Percentiles rank a stretch among this genome's conserved stretches.
These are phyloP conservation scores for Formica selysi DNA, from an alignment of 1,140 invertebrate genomes.

Conservation along the genomic window DNA sequence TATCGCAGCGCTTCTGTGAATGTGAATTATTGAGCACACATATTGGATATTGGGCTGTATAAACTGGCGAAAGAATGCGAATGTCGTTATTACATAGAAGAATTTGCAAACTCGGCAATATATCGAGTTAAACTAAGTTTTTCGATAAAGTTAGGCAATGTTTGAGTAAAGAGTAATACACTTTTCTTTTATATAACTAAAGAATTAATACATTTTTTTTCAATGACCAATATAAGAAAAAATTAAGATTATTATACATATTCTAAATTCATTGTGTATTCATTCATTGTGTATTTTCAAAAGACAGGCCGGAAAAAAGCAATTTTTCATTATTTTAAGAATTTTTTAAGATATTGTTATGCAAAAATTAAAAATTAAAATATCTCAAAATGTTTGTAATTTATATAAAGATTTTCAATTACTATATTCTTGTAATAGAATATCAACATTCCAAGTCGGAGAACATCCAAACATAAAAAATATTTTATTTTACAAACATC, in stretches of 20 bases:
- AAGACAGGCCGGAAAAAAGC: too few relatives aligned
- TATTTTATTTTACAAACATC: background rate
- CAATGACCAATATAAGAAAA: too few relatives aligned
- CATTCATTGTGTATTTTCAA: too few relatives aligned
- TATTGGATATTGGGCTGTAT: background rate
- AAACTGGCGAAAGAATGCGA: conserved; percentile 36
- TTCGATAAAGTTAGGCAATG: background rate
- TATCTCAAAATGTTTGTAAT: too few relatives aligned
- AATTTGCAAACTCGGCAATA: conserved; percentile 49
- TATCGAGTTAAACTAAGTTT: conserved; percentile 38
- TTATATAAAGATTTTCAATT: too few relatives aligned
- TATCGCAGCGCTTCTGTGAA: background rate
- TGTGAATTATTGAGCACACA: conserved; percentile 3
- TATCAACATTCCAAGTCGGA: background rate
- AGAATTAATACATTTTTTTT: too few relatives aligned
- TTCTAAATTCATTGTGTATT: too few relatives aligned
- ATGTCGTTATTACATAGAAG: conserved; percentile 44
- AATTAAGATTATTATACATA: too few relatives aligned
- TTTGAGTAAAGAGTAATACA: conserved; percentile 2
- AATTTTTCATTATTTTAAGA: too few relatives aligned
- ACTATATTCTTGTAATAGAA: too few relatives aligned
- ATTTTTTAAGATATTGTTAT: too few relatives aligned
- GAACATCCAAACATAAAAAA: background rate
- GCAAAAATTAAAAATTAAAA: too few relatives aligned
- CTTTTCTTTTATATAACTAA: background rate